These are phyloP conservation scores for Limnothrissa miodon DNA, from an alignment of 2,113 vertebrate genomes.

Conservation along the genomic window DNA sequence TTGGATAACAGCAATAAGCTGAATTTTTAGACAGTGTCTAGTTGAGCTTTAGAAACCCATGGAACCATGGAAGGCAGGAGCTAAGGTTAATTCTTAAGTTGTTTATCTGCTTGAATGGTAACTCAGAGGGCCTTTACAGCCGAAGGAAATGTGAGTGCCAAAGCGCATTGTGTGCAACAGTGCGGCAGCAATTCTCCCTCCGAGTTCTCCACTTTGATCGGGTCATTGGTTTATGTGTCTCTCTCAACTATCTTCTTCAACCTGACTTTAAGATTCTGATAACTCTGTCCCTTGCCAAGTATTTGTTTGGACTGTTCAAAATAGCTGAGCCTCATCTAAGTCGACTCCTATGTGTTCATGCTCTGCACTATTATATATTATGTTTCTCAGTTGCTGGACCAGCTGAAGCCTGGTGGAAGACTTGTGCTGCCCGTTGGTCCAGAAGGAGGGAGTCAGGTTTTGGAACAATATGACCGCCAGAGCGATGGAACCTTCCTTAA, in stretches of 20 bases:
- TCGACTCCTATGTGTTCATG: background rate
- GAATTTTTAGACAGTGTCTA: background rate
- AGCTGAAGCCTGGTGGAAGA: slow-evolving; percentile 85
- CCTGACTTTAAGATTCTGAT: background rate
- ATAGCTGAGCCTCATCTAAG: background rate
- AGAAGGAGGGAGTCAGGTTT: slow-evolving; percentile 78
- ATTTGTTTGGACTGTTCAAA: background rate
- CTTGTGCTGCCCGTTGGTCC: slow-evolving; percentile 84
- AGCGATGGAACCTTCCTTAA: slow-evolving; percentile 77
- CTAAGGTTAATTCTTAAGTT: background rate
- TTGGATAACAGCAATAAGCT: background rate
- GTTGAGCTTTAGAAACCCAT: background rate
- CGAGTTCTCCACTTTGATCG: background rate
- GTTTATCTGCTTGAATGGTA: background rate
- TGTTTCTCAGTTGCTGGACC: slow-evolving; percentile 76
- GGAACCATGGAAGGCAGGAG: too few species aligned
- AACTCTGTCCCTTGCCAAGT: background rate
- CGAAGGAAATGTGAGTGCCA: background rate
- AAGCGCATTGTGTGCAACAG: background rate
- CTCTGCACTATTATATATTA: background rate
- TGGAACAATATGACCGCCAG: slow-evolving; percentile 87
- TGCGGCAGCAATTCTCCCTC: background rate
- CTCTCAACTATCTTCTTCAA: background rate
- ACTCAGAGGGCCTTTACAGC: background rate
- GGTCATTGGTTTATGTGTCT: background rate